Base-by-base conservation (phyloP, 2,888 invertebrate species). In the Philaethria dido region DNA sequence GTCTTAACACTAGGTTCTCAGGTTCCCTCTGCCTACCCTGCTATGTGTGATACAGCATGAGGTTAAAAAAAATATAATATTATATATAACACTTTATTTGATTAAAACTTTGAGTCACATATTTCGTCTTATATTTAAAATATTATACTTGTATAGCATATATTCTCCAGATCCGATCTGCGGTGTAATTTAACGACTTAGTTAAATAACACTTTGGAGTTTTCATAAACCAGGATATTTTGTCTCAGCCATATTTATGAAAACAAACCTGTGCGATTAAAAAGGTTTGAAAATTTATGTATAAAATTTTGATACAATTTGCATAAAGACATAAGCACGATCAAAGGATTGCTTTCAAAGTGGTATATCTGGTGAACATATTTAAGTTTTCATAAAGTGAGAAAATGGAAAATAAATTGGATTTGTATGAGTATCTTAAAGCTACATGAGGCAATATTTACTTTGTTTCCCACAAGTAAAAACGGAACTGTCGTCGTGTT, bases 321-420 rank as follows among this genome's bases (percentile, higher is more conserved):
- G 87, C 85, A 89, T 89, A 90, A 88, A 84, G 77, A 89, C 84
- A 89, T 90, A 88, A 88, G 79, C 84, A 73, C 82, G 86, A 89
- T 92, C 92, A 92, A 92, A 92, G 92, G 87, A 91, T 90, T 86
- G 87, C 89, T 88, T 81, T 86, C 83, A 89, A 86, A 89, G 89
- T 90, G 92, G 89, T 89, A 88, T 89, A 92, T 89, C 90, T 89
- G 83, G 86, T 83, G 83, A 90, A 82, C 89, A 89, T 89, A 89
- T 92, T 92, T 92, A 92, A 92, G 89, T 91, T 92, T 90, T 89
- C 90, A 91, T 88, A 88, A 88, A 89, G 88, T 92, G 88, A 81
- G 91, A 87, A 89, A 92, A 92, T 92, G 90, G 92, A 86, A 92
- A 89, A 92, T 92, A 92, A 92, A 92, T 92, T 92, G 87, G 83